phyloP scores from a whole-genome alignment of 2,888 invertebrate genomes.

The Agonum fuliginosum region DNA sequence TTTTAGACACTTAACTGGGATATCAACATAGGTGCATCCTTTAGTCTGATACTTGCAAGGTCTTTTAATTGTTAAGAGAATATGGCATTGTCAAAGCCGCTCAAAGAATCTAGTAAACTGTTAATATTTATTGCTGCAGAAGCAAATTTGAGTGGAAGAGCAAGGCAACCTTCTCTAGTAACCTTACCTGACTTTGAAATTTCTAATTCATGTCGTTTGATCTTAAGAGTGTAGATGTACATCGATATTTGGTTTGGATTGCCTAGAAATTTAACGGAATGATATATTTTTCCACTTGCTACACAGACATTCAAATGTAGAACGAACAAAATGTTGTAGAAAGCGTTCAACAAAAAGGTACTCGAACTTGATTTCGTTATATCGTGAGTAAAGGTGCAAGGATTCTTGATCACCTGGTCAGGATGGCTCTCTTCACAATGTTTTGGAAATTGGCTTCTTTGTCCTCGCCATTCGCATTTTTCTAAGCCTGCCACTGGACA shows the following conservation, averaged over 20 bases:
- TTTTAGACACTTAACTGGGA: not conserved
- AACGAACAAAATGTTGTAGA: not conserved
- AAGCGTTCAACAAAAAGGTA: not conserved
- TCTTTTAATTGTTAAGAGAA: not conserved
- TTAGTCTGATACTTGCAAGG: not conserved
- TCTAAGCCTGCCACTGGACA: not conserved
- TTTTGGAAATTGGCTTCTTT: not conserved
- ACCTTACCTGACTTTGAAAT: not conserved
- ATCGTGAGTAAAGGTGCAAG: conserved; percentile 3
- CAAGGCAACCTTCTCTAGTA: not conserved
- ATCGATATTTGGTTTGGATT: not conserved
- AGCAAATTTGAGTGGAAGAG: not conserved
- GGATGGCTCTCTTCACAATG: not conserved
- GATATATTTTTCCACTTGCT: conserved; percentile 17
- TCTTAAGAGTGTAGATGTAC: not conserved
- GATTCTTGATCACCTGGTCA: not conserved
- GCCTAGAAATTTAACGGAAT: not conserved
- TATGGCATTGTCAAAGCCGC: not conserved
- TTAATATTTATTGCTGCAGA: not conserved
- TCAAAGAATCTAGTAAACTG: not conserved
- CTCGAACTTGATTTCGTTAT: not conserved
- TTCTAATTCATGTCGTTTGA: not conserved
- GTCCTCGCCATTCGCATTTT: not conserved
- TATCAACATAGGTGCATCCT: not conserved
- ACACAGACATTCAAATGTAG: not conserved